Conservation (phyloP, 2,797 vertebrate genomes). For the Gila robusta region DNA sequence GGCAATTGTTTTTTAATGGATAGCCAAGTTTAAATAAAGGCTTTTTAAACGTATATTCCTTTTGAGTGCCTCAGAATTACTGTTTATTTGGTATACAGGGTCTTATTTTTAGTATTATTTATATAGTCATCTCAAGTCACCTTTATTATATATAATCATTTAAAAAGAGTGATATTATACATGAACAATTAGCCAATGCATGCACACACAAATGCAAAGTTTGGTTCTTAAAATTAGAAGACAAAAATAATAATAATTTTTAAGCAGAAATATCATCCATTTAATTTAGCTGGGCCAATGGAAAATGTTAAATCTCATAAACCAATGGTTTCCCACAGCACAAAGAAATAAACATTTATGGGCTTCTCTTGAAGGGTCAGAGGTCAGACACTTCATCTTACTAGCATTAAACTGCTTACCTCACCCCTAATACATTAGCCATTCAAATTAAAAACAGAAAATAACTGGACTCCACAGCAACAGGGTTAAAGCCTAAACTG, state of each 20-base stretch:
- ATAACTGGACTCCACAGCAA: background rate
- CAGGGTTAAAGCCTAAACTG: background rate
- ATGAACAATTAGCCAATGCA: background rate
- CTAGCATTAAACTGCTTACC: conserved; percentile 12
- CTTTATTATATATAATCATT: no score
- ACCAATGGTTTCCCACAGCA: conserved; percentile 32
- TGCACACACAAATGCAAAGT: background rate
- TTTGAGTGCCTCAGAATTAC: no score
- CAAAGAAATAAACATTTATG: conserved; percentile 6
- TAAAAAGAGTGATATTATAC: no score
- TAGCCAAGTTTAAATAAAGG: no score
- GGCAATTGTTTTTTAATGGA: no score
- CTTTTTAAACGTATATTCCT: no score
- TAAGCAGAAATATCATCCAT: conserved; percentile 29
- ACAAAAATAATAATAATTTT: background rate
- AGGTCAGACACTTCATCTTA: conserved; percentile 29
- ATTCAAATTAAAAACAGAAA: conserved; percentile 33
- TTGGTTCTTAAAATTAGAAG: background rate
- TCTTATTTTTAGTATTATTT: background rate
- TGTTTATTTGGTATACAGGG: no score
- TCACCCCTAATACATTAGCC: conserved; percentile 13
- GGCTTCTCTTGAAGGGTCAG: conserved; percentile 24
- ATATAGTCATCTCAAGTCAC: no score
- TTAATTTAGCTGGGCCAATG: conserved; percentile 8
- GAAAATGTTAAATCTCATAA: conserved; percentile 42